These are phyloP conservation scores for Patiria pectinifera DNA, from an alignment of 53 echinoderm and acorn worm species.

Conservation along the genomic window DNA sequence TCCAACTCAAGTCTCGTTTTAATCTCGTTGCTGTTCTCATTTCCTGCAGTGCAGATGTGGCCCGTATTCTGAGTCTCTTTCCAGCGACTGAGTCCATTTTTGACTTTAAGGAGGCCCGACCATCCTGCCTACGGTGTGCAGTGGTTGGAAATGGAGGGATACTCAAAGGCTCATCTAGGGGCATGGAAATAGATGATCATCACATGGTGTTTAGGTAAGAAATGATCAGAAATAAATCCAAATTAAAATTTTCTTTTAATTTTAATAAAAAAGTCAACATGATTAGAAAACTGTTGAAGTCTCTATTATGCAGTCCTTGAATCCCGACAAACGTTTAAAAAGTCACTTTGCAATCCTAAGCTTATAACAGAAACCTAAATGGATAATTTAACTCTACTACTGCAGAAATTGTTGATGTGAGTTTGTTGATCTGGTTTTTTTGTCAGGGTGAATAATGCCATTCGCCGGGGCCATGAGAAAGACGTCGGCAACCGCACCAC, in stretches of 20 bases:
- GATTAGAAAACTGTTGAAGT: no score
- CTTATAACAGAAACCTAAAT: no score
- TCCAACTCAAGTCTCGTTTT: neutral
- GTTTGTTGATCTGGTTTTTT: neutral
- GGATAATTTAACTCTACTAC: no score
- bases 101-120: slow-evolving; percentile 37
- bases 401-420: no score
- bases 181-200: slow-evolving; percentile 85
- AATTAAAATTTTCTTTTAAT: no score
- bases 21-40: neutral
- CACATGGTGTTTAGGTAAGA: slow-evolving; percentile 94
- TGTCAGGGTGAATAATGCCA: slow-evolving; percentile 79
- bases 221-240: no score
- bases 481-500: slow-evolving; percentile 86
- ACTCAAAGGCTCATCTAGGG: slow-evolving; percentile 74
- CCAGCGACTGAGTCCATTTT: slow-evolving; percentile 59
- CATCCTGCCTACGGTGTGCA: slow-evolving; percentile 80
- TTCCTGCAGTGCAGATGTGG: slow-evolving; percentile 38
- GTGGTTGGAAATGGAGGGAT: slow-evolving; percentile 92
- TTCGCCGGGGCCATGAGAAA: slow-evolving; percentile 75
- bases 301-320: no score
- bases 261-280: no score
- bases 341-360: no score
- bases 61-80: slow-evolving; percentile 53
- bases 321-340: no score